These are phyloP conservation scores for Cyprinodon tularosa DNA, from an alignment of 2,113 vertebrate genomes.

Conservation along the genomic window DNA sequence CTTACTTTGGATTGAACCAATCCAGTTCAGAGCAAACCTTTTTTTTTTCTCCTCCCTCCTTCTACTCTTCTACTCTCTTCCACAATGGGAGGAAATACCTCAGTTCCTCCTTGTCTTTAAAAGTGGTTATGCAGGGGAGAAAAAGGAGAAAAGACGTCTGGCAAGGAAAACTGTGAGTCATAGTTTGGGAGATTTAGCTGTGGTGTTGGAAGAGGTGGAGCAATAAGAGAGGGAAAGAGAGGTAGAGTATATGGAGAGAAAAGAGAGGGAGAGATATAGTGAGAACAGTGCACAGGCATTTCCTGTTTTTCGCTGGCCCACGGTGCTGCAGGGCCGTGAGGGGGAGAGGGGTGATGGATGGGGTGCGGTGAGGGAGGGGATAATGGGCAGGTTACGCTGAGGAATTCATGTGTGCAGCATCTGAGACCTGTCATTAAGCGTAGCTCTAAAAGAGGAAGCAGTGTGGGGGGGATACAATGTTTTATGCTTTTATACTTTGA, in stretches of 20 bases:
- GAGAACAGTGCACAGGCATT: slow-evolving; percentile 77
- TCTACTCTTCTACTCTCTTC: slow-evolving; percentile 39
- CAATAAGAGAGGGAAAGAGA: slow-evolving; percentile 33
- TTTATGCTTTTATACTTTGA: slow-evolving; percentile 8
- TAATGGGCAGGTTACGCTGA: slow-evolving; percentile 60
- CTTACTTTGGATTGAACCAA: slow-evolving; percentile 43
- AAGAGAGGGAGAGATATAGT: slow-evolving; percentile 56
- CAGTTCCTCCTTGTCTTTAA: slow-evolving; percentile 49
- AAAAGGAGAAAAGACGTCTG: slow-evolving; percentile 15
- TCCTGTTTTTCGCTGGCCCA: slow-evolving; percentile 76
- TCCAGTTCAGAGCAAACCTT: slow-evolving; percentile 44
- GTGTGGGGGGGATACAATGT: background rate
- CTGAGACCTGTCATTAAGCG: slow-evolving; percentile 51
- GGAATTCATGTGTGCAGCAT: slow-evolving; percentile 48
- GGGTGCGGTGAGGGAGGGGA: slow-evolving; percentile 36
- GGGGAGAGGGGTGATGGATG: slow-evolving; percentile 22
- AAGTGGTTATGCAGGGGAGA: slow-evolving; percentile 29
- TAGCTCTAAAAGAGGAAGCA: slow-evolving; percentile 41
- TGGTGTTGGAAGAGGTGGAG: slow-evolving; percentile 62
- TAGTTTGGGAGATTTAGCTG: slow-evolving; percentile 63
- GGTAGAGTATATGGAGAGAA: slow-evolving; percentile 45
- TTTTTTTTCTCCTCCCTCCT: slow-evolving; percentile 15
- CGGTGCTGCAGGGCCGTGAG: slow-evolving; percentile 54
- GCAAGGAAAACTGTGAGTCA: slow-evolving; percentile 69
- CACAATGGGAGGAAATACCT: slow-evolving; percentile 80